Base-by-base conservation (phyloP, 2,113 vertebrate genomes). In the Climacteris rufus region DNA sequence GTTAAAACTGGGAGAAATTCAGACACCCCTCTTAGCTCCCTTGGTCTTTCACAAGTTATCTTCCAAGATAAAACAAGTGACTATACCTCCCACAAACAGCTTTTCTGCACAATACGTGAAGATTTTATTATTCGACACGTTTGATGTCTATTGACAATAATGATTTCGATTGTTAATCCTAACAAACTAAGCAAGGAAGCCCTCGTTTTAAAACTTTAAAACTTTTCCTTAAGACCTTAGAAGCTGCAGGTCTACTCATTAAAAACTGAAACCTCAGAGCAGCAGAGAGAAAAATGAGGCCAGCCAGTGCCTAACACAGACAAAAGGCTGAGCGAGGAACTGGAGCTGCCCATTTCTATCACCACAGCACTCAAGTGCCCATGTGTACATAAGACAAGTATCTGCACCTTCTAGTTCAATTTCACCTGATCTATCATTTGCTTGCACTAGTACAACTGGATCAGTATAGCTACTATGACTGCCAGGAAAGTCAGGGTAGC, bases 331-430 rank as follows among this genome's bases (percentile, higher is more conserved):
- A 71, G 8, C 60, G 85, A 70, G 47, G 66, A 87, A 63, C 30
- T 42, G 52, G 35, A 72, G 72, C 0, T 49, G n/a, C 8, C 20
- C 25, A 11, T 15, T 82, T 74, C 50, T 20, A 75, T 42, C 39
- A n/a, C 35, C 44, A 63, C 6, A 9, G 39, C 50, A 72, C 24
- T 21, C 20, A 68, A 64, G 37, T 15, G 7, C 15, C 42, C 0
- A 0, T 27, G 25, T 40, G 6, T 15, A 39, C 12, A 30, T 11
- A 28, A 0, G 14, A 61, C 27, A 40, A 53, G 72, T 27, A 9
- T 17, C 28, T 50, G 18, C 15, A n/a, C 6, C 27, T 59, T 24
- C 63, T 30, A 31, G 18, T 28, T 82, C 71, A 6, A 49, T 56
- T 72, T 72, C n/a, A 87, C 13, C 42, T 45, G 33, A 65, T 1